A percentile compares a stretch with the other conserved stretches of the same genome.
These are phyloP conservation scores for Exocentrus adspersus DNA, from an alignment of 2,888 invertebrate genomes.

Conservation along the genomic window DNA sequence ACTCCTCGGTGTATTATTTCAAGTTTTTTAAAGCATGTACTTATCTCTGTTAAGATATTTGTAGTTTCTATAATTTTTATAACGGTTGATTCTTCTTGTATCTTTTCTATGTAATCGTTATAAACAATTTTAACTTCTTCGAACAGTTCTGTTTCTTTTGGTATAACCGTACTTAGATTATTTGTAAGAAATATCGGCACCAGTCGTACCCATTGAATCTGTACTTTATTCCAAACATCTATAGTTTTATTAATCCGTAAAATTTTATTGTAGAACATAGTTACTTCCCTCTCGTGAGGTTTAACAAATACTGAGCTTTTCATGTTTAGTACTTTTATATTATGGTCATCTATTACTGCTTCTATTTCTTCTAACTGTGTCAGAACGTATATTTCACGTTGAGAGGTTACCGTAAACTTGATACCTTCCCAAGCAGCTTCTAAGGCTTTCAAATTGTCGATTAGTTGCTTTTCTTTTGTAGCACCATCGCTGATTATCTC, in stretches of 20 bases:
- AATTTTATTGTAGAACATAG: conserved; percentile 77
- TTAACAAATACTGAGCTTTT: conserved; percentile 84
- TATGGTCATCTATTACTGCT: conserved; percentile 80
- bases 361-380: conserved; percentile 79
- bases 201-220: conserved; percentile 83
- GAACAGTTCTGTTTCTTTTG: conserved; percentile 59
- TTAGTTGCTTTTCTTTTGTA: conserved; percentile 78
- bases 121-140: conserved; percentile 45
- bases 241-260: conserved; percentile 72
- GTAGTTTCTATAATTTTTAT: conserved; percentile 70
- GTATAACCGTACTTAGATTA: conserved; percentile 71
- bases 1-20: conserved; percentile 84
- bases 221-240: conserved; percentile 82
- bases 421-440: conserved; percentile 79
- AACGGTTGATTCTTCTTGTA: conserved; percentile 70
- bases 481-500: conserved; percentile 86
- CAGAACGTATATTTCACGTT: conserved; percentile 74
- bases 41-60: conserved; percentile 74
- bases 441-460: conserved; percentile 78
- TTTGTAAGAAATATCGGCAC: conserved; percentile 84
- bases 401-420: conserved; percentile 71
- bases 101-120: conserved; percentile 41
- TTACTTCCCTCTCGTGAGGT: conserved; percentile 75
- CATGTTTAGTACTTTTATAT: conserved; percentile 83
- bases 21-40: conserved; percentile 71